Evolutionary conservation across 2,797 vertebrate species (phyloP).

Genomic region (Notolabrus celidotus): DNA sequence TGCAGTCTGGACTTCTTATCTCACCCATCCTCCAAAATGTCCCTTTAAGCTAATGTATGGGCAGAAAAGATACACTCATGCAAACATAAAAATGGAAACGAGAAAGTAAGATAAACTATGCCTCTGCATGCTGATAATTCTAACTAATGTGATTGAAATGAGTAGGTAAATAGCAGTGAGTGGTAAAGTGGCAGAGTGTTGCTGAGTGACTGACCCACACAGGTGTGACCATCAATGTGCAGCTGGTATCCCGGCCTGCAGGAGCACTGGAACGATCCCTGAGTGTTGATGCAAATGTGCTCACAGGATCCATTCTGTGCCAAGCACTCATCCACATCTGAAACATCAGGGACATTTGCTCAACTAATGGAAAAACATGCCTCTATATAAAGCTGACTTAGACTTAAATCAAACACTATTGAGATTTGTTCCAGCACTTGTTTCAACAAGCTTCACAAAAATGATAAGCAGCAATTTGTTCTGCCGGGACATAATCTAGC

Average conservation of each 20-base stretch:
- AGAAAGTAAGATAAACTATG: constrained; percentile 21
- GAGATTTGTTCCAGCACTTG: no score
- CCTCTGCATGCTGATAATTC: constrained; percentile 9
- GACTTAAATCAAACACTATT: background rate
- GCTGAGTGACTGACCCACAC: constrained; percentile 82
- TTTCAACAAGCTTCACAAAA: no score
- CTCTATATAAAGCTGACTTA: constrained; percentile 5
- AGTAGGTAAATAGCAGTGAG: constrained; percentile 24
- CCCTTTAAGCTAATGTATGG: background rate
- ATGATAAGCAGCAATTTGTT: no score
- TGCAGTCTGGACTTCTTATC: constrained; percentile 19
- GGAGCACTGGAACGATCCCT: constrained; percentile 84
- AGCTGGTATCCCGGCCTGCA: constrained; percentile 86
- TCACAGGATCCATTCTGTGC: constrained; percentile 74
- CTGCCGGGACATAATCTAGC: no score
- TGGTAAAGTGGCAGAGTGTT: constrained; percentile 13
- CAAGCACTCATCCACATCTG: constrained; percentile 86
- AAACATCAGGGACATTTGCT: constrained; percentile 34
- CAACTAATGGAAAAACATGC: constrained; percentile 4
- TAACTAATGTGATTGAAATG: constrained; percentile 47
- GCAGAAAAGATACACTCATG: constrained; percentile 4
- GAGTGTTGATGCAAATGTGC: constrained; percentile 84
- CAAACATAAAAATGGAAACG: constrained; percentile 14
- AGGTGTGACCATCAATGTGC: constrained; percentile 85
- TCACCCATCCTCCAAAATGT: constrained; percentile 29